Evolutionary conservation across 2,888 invertebrate species (phyloP).

Genomic region (Drosophila prostipennis): DNA sequence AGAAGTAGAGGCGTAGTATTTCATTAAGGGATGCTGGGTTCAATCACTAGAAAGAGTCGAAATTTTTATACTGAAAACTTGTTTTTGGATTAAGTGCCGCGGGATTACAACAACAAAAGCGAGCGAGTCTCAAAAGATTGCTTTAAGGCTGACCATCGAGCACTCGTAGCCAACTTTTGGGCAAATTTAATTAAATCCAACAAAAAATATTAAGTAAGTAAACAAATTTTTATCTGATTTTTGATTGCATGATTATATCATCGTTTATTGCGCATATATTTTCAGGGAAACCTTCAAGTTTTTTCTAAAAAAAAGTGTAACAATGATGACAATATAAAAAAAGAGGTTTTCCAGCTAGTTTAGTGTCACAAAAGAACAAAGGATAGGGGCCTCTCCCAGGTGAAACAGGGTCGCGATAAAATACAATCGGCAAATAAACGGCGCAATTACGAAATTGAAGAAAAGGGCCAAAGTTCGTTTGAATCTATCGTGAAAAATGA

Average conservation of each 20-base stretch:
- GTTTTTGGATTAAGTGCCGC: conserved; percentile 25
- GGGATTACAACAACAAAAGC: not conserved
- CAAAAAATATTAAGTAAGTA: conserved; percentile 7
- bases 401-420: conserved; percentile 37
- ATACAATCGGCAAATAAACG: conserved; percentile 31
- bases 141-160: not conserved
- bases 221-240: not conserved
- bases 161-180: conserved; percentile 22
- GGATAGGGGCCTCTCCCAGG: conserved; percentile 2
- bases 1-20: conserved; percentile 33
- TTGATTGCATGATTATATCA: conserved; percentile 19
- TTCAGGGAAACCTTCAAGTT: conserved; percentile 9
- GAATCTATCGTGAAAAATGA: conserved; percentile 37
- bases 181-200: conserved; percentile 20
- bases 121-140: conserved; percentile 20
- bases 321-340: conserved; percentile 37
- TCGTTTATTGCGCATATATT: conserved; percentile 29
- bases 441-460: conserved; percentile 42
- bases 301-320: conserved; percentile 22
- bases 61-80: conserved; percentile 13
- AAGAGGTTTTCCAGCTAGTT: conserved; percentile 31
- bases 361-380: conserved; percentile 37
- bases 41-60: not conserved
- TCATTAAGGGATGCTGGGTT: conserved; percentile 35
- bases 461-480: conserved; percentile 49